Evolutionary conservation across 2,797 vertebrate species (phyloP).

Genomic region (Tiaroga cobitis): DNA sequence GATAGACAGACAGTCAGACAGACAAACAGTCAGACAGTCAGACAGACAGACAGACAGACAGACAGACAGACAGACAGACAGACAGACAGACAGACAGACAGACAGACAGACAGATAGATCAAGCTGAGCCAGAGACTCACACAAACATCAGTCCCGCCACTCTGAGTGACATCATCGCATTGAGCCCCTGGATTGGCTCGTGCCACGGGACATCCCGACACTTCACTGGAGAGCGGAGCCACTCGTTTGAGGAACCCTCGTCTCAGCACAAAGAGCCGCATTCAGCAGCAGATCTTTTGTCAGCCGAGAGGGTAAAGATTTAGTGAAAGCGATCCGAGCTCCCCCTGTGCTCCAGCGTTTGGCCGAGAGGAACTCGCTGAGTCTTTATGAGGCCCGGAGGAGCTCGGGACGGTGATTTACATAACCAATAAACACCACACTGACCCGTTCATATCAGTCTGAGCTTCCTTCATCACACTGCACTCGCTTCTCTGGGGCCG

Average conservation of each 20-base stretch:
- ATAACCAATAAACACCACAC: neutral
- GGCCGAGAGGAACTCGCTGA: constrained; percentile 28
- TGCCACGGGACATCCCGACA: constrained; percentile 52
- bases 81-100: neutral
- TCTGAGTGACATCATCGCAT: constrained; percentile 47
- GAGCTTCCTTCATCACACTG: neutral
- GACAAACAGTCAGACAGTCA: too few relatives aligned
- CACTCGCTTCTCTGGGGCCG: neutral
- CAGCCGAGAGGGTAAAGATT: constrained; percentile 53
- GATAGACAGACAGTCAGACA: too few relatives aligned
- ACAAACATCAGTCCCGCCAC: neutral
- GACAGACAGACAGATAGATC: neutral
- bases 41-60: neutral
- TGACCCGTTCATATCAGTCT: neutral
- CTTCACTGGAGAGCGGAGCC: constrained; percentile 54
- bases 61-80: neutral
- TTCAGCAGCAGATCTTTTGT: constrained; percentile 59
- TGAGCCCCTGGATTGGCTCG: constrained; percentile 17
- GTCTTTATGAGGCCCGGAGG: constrained; percentile 42
- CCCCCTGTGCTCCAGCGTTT: constrained; percentile 29
- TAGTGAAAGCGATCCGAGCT: constrained; percentile 51
- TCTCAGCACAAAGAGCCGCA: constrained; percentile 58
- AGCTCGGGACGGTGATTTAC: constrained; percentile 2
- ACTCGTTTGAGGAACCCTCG: constrained; percentile 8
- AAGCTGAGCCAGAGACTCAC: neutral